A percentile compares a stretch with the other conserved stretches of the same genome.
Evolutionary conservation across 2,797 vertebrate species (phyloP).

Genomic region (Centropyge bicolor): DNA sequence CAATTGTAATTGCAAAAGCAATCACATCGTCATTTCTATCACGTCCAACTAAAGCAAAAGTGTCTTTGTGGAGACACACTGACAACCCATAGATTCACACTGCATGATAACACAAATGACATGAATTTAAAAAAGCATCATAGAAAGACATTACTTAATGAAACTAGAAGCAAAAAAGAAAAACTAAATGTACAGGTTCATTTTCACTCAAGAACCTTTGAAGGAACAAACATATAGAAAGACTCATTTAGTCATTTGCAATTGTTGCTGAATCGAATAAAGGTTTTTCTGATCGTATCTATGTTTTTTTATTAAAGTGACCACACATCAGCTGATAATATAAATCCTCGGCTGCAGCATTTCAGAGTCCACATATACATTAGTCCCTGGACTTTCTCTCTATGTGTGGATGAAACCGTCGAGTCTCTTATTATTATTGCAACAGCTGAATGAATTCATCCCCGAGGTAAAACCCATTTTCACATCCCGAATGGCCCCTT

Average conservation of each 20-base stretch:
- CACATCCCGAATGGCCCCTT: constrained; percentile 52
- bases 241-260: background rate
- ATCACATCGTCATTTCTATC: constrained; percentile 1
- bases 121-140: too few relatives aligned
- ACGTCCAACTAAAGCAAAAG: background rate
- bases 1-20: constrained; percentile 1
- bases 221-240: background rate
- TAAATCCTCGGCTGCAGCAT: constrained; percentile 1
- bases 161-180: background rate
- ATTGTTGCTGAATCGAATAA: too few relatives aligned
- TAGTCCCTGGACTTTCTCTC: constrained; percentile 32
- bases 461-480: constrained; percentile 63
- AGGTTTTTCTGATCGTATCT: too few relatives aligned
- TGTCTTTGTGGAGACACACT: background rate
- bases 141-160: background rate
- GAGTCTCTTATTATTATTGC: constrained; percentile 49
- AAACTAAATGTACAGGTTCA: background rate
- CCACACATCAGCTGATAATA: background rate
- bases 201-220: background rate
- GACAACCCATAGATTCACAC: background rate
- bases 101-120: background rate
- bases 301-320: too few relatives aligned
- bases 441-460: constrained; percentile 56
- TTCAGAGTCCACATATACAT: constrained; percentile 5
- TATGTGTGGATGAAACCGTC: constrained; percentile 37